Percentiles rank a stretch among this genome's conserved stretches.
Conservation (phyloP, 2,113 vertebrate species). For the Marmota monax region DNA sequence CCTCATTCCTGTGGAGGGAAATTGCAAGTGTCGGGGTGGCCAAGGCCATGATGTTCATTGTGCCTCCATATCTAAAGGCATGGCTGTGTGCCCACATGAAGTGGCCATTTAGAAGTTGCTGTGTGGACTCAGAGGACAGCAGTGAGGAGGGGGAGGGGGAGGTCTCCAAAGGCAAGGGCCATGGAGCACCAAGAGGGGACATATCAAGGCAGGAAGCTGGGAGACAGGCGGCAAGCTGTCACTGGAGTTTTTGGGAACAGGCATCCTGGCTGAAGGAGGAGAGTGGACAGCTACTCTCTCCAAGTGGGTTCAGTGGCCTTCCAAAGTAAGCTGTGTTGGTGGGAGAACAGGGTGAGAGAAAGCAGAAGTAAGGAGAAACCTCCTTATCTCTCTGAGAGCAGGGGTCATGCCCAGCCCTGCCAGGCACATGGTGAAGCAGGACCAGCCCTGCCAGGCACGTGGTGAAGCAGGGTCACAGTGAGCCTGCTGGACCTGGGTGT, state of each 20-base stretch:
- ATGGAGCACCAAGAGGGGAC: accelerated
- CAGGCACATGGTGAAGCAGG: too few relatives aligned
- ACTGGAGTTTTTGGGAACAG: too few relatives aligned
- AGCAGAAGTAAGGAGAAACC: accelerated
- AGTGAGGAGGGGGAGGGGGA: too few relatives aligned
- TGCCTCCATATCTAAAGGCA: not conserved
- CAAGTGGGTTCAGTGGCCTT: not conserved
- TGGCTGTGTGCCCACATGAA: not conserved
- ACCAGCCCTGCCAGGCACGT: not conserved
- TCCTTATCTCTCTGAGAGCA: accelerated
- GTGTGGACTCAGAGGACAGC: too few relatives aligned
- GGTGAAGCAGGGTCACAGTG: accelerated
- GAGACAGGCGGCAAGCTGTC: too few relatives aligned
- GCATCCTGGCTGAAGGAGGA: not conserved
- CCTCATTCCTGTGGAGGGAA: too few relatives aligned
- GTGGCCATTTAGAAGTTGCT: not conserved
- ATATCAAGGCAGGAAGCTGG: not conserved
- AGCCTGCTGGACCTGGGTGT: not conserved
- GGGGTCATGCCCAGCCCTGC: not conserved
- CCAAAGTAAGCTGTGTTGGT: not conserved
- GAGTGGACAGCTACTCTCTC: not conserved
- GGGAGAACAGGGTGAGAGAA: too few relatives aligned
- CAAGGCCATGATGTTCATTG: accelerated
- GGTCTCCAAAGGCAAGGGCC: not conserved
- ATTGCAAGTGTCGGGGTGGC: too few relatives aligned